Evolutionary conservation across 2,113 vertebrate genomes (phyloP).

Genomic region (Andinoacara biseriatus): DNA sequence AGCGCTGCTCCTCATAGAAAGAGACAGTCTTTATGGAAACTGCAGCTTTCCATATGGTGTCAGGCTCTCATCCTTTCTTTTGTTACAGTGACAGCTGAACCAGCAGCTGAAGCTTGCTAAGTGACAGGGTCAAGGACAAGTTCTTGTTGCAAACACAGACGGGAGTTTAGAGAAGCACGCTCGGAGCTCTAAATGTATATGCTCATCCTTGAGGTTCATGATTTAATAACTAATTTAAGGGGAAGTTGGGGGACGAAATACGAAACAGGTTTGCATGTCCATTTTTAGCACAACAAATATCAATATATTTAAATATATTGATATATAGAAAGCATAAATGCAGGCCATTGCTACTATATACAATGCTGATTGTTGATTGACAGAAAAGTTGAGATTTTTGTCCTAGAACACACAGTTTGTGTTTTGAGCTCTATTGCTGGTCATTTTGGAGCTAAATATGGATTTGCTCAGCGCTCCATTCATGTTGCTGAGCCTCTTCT

Average conservation of each 20-base stretch:
- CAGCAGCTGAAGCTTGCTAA: conserved; percentile 20
- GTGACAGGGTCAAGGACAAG: conserved; percentile 46
- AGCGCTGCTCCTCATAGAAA: conserved; percentile 29
- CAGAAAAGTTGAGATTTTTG: conserved; percentile 7
- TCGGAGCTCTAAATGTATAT: not conserved
- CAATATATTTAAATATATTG: conserved; percentile 39
- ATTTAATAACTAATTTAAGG: conserved; percentile 19
- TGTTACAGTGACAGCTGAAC: conserved; percentile 46
- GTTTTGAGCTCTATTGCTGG: not conserved
- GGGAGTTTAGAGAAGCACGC: not conserved
- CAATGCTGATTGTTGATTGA: not conserved
- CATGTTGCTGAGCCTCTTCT: conserved; percentile 46
- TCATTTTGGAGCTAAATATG: conserved; percentile 40
- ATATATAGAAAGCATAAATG: not conserved
- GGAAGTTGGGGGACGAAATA: not conserved
- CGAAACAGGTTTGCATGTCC: not conserved
- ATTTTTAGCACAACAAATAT: conserved; percentile 27
- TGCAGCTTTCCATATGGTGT: conserved; percentile 28
- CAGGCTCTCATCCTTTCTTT: conserved; percentile 35
- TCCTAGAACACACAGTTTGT: not conserved
- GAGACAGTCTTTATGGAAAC: conserved; percentile 21
- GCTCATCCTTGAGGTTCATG: conserved; percentile 1
- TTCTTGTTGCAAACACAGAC: conserved; percentile 16
- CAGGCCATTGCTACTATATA: conserved; percentile 1
- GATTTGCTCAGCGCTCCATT: conserved; percentile 46